Base-by-base conservation (phyloP, 2,113 vertebrate species). In the Callipepla squamata region DNA sequence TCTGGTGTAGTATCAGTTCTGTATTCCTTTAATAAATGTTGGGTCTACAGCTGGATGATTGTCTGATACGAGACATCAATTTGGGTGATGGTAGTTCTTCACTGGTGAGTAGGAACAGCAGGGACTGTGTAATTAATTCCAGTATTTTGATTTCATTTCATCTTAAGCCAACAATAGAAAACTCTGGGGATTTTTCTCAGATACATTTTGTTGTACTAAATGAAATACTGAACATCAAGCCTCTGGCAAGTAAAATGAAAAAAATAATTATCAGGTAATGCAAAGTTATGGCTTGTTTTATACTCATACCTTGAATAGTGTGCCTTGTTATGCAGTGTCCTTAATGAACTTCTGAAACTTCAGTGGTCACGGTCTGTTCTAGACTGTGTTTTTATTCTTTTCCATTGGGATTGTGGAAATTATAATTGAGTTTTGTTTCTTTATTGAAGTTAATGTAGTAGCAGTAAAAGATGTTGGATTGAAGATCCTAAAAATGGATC, bases 101-200 rank as follows among this genome's bases (percentile, higher is more conserved):
- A 36, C 65, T 0, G 0, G 25, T 80, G 73, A 83, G 79, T 28
- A 61, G 51, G 90, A 59, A 51, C 63, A 87, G 76, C 42, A 51
- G 76, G 73, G 86, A 61, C 40, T n/a, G 20, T 2, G 2, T 93
- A 90, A 96, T 95, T 95, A 96, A 92, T 95, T 94, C 66, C 65
- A 72, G 34, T 90, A 80, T 93, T 95, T 93, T 96, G 6, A 85
- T 89, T 94, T 93, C 25, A 93, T 95, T 96, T 96, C 83, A 88
- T 95, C 92, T 94, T 86, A 88, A 86, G 73, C 93, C 90, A 94
- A 92, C 51, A 92, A 76, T 81, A 78, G 77, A n/a, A 70, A 92
- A 80, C 66, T 88, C 73, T 73, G 44, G 53, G 89, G 58, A 80
- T n/a, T n/a, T 75, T 44, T 59, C 55, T 59, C 55, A 89, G 85